A percentile compares a stretch with the other conserved stretches of the same genome.
phyloP scores from a whole-genome alignment of 2,797 vertebrate species.

The Mionectes olivaceus region DNA sequence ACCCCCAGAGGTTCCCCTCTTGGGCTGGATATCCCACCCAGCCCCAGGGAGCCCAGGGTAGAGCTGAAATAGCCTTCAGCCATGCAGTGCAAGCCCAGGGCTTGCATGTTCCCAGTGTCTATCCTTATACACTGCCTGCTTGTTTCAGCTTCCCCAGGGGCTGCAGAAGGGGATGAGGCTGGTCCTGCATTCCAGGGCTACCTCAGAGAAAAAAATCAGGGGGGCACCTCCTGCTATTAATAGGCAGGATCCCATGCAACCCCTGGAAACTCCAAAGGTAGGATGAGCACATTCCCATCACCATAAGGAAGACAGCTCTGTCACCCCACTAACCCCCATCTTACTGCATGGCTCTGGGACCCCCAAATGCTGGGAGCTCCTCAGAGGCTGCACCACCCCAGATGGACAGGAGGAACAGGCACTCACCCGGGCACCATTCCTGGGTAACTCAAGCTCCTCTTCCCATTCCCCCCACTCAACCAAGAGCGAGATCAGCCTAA shows the following conservation, averaged over 20 bases:
- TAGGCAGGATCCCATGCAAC: neutral
- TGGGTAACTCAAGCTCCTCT: slow-evolving; percentile 13
- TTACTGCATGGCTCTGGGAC: neutral
- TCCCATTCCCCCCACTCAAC: slow-evolving; percentile 9
- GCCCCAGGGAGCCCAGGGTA: neutral
- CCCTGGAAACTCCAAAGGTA: neutral
- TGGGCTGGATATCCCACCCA: neutral
- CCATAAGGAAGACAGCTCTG: neutral
- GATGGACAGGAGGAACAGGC: neutral
- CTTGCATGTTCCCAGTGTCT: neutral
- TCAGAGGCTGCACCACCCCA: neutral
- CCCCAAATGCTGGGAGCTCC: neutral
- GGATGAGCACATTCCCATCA: neutral
- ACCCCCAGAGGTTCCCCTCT: neutral
- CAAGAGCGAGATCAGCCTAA: neutral
- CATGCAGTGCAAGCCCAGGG: neutral
- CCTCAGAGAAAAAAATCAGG: neutral
- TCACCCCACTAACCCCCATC: neutral
- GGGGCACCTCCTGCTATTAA: neutral
- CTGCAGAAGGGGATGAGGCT: neutral
- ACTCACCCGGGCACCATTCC: neutral
- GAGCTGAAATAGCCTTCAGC: neutral
- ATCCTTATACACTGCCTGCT: neutral
- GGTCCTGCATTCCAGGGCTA: neutral
- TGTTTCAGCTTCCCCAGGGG: neutral